Base-by-base conservation (phyloP, 2,113 vertebrate genomes). In the Eupsittula cactorum region DNA sequence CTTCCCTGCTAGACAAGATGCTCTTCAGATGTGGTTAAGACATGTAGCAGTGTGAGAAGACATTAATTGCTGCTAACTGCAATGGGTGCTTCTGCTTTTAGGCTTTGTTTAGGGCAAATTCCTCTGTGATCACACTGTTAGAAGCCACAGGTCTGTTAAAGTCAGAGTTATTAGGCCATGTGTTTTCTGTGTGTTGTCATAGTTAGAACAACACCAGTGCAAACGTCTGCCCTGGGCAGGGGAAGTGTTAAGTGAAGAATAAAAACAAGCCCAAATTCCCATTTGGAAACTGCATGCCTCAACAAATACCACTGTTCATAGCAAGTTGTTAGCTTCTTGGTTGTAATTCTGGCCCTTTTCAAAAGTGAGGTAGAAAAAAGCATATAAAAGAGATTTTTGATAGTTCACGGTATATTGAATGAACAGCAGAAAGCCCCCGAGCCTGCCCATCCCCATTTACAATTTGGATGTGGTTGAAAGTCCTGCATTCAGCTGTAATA, bases 211-310 rank as follows among this genome's bases (percentile, higher is more conserved):
- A 4, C 92, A 83, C 82, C 87, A 95, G 91, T 60, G 79, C 82
- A 93, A 82, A 94, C 3, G 53, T 64, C 81, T 85, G 94, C 0
- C 8, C 82, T 78, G 94, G 86, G 90, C 93, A 94, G 88, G 73
- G 92, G 93, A 97, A 96, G 85, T 96, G 95, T 86, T 95, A 95
- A 94, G 91, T 91, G 94, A 76, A 93, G 92, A 96, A 89, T 88
- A 93, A 97, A 94, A 96, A 93, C 87, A 95, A 95, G 82, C 62
- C 77, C 85, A 94, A 94, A 96, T 95, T 97, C 93, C 92, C 83
- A 82, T 88, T 96, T 96, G 83, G 95, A 96, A 96, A 95, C 82
- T 92, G 88, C 90, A 81, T 94, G 93, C 90, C 96, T 96, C 92
- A 89, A 97, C 97, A 97, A 96, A 96, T 96, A 96, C 94, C 86